Base-by-base conservation (phyloP, 1,140 invertebrate genomes). In the Dreissena polymorpha region DNA sequence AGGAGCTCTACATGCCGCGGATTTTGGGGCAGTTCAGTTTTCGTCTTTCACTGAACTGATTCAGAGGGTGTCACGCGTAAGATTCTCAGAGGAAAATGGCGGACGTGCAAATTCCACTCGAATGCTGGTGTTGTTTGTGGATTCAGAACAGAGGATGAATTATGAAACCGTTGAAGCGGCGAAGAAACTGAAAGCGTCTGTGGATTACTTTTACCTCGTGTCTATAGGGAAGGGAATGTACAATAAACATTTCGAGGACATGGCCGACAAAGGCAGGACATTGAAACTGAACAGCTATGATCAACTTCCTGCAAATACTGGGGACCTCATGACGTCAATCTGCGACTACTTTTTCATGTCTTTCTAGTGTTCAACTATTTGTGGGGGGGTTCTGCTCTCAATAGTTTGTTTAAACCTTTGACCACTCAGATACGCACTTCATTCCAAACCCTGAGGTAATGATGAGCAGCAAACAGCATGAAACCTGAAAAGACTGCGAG, bases 61-160 rank as follows among this genome's bases (percentile, higher is more conserved):
- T 0, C 72, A 79, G 23, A 76, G 82, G 23, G 80, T 88, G 14
- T 57, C 65, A 3, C 39, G 63, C 25, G 21, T 63, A 12, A 57
- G 78, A 57, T 84, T 84, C 78, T 67, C 79, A 5, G 14, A 57
- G 25, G 65, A 74, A 68, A 77, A 84, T 63, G 81, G 85, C 63
- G 86, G 85, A 13, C 64, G 85, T 29, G n/a, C 6, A 8, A 71
- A 73, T 16, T 85, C 85, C 10, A 71, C 57, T 49, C 81, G 84
- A 21, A 83, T 88, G 55, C 86, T 79, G 13, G 76, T 87, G 8
- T 57, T 85, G 5, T 86, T 88, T 70, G 81, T 83, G 8, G 81
- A 77, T 64, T 53, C 72, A 0, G 10, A 53, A 6, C 73, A 83
- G 50, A 60, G 74, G 49, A 70, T 83, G 73, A 76, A 76, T 71